Evolutionary conservation across 2,888 invertebrate species (phyloP), one percentile per base, ranked within the genome.

Genomic region (Epinotia brunnichana): DNA sequence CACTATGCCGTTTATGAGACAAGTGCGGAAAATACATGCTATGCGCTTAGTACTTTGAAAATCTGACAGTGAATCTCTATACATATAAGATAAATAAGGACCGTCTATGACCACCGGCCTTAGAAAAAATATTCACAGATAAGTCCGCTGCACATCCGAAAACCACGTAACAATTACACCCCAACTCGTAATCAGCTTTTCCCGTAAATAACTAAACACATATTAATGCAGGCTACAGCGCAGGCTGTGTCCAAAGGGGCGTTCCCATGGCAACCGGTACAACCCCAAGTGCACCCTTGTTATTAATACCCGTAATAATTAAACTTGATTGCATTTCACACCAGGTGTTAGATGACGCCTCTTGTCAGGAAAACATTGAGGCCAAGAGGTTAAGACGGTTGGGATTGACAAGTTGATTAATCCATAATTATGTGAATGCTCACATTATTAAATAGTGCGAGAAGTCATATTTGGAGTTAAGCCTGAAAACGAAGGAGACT

Each of bases 251-350:
- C 79, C 83, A 79, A 83, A 81, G 82, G 92, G 92, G 93, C 80
- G 93, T 92, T 92, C 81, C 92, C 82, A 91, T 92, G 85, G 83
- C 83, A 85, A 92, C 91, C 83, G 86, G 82, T 41, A 39, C 82
- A 82, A 83, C 88, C 90, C 91, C 83, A 82, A 86, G 85, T 90
- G 90, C 91, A 91, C 93, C 93, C 92, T 92, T 90, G 92, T 92
- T 92, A 93, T 92, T 92, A 93, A 93, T 93, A 92, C 92, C 89
- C 86, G 87, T 88, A 92, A 92, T 93, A 92, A 93, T 92, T 92
- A 92, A 92, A 91, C 91, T 90, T 92, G 92, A 93, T 93, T 93
- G 92, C 91, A 90, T 91, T 92, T 91, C 92, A 88, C 92, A 88
- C 92, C 92, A 93, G 92, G 92, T 93, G 92, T 87, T 89, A 81